Evolutionary conservation across 2,888 invertebrate genomes (phyloP), one percentile per base, ranked within the genome.

Genomic region (Pogonocherus hispidulus): DNA sequence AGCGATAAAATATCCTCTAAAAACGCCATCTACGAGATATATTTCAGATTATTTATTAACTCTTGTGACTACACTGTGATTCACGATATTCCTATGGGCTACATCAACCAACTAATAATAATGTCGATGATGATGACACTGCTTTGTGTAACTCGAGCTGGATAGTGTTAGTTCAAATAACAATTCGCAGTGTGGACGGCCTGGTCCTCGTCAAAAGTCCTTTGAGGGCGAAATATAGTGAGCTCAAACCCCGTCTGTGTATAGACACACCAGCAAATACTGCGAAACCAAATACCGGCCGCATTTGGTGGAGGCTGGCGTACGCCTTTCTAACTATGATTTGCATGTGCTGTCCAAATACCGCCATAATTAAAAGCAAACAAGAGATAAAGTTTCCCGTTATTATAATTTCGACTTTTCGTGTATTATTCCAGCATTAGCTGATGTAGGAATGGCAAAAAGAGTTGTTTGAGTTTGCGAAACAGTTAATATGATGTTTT

Each of bases 301-400:
- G 63, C 70, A 70, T 70, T 64, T 72, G 71, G 71, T n/a, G 20
- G 35, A 65, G 70, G 64, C 71, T 65, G 70, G 59, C 66, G 67
- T 71, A 60, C 69, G 67, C 60, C 64, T 60, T 68, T 70, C n/a
- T n/a, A n/a, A n/a, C 54, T 65, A 59, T 57, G 66, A 66, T 59
- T 66, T 59, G 59, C 59, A 52, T 23, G 37, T 37, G 41, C 72
- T 69, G 69, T 72, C 69, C 72, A 72, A 70, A 75, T 73, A 75
- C 71, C 64, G 69, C 63, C 65, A 69, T 75, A 75, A 75, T 75
- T 75, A 75, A 75, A 75, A 71, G 75, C 68, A 75, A 75, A 75
- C 73, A 75, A 27, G 62, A 64, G 69, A 70, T 69, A 59, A 59
- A 59, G 32, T 46, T 59, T 32, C 59, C 4, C 19, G 59, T 59